These are phyloP conservation scores for Nycticebus coucang DNA, from an alignment of 2,113 vertebrate genomes.

Conservation along the genomic window DNA sequence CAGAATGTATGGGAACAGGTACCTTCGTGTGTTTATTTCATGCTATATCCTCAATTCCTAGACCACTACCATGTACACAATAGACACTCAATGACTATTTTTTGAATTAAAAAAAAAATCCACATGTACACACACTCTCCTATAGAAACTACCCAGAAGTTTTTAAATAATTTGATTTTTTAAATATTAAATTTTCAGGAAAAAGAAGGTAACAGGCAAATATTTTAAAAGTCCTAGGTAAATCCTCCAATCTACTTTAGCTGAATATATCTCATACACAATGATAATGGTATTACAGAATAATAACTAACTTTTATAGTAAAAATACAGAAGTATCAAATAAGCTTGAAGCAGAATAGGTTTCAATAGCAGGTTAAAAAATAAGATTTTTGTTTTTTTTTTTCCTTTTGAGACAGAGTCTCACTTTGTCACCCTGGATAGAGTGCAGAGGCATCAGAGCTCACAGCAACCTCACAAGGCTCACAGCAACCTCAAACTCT, in stretches of 20 bases:
- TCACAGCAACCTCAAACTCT: no score
- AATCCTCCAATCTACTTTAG: background rate
- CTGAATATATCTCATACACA: background rate
- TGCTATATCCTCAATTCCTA: background rate
- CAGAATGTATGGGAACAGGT: background rate
- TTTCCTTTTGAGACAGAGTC: no score
- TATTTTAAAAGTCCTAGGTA: background rate
- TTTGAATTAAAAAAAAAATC: background rate
- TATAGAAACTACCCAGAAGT: background rate
- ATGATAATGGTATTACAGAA: background rate
- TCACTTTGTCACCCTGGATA: no score
- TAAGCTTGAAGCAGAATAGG: background rate
- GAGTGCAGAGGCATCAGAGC: no score
- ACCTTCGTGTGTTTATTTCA: background rate
- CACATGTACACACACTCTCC: background rate
- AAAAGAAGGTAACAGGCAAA: background rate
- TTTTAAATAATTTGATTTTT: background rate
- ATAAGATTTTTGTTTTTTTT: background rate
- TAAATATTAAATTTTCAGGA: conserved; percentile 8
- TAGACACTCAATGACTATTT: background rate
- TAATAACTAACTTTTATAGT: conserved; percentile 26
- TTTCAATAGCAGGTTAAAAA: background rate
- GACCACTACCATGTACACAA: background rate
- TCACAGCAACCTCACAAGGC: no score
- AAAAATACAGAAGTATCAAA: background rate